Conservation (phyloP, 2,113 vertebrate species). For the Scalopus aquaticus region DNA sequence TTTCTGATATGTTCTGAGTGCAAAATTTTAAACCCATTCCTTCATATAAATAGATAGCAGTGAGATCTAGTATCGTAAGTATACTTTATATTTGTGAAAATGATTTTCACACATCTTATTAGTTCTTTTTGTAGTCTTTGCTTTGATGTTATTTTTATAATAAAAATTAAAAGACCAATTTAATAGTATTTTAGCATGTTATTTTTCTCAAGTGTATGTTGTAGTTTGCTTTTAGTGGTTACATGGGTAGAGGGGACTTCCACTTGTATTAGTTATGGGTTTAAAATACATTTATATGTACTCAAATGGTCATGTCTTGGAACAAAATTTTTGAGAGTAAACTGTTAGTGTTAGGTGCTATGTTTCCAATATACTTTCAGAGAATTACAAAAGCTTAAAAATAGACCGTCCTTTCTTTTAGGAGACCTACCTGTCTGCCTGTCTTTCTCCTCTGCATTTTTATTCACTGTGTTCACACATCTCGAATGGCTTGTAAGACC, state of each 20-base stretch:
- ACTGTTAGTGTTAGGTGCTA: neutral
- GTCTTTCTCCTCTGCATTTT: neutral
- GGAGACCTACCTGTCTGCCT: neutral
- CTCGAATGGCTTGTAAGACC: constrained; percentile 28
- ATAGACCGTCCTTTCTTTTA: neutral
- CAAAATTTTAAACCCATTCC: neutral
- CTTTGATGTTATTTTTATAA: constrained; percentile 30
- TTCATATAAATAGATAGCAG: constrained; percentile 30
- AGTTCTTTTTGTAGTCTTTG: constrained; percentile 19
- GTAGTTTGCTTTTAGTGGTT: constrained; percentile 45
- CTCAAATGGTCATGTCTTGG: neutral
- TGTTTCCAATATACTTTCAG: constrained; percentile 8
- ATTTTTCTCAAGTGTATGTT: constrained; percentile 13
- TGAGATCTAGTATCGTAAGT: constrained; percentile 9
- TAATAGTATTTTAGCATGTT: constrained; percentile 36
- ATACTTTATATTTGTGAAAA: constrained; percentile 53
- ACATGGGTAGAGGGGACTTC: neutral
- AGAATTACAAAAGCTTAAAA: constrained; percentile 38
- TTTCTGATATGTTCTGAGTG: neutral
- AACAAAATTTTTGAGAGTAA: neutral
- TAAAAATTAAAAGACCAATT: neutral
- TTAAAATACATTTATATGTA: constrained; percentile 16
- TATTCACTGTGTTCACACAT: constrained; percentile 27
- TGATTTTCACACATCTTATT: constrained; percentile 34
- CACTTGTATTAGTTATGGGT: neutral